Conservation (phyloP, 2,797 vertebrate species). For the Labeo calbasu region DNA sequence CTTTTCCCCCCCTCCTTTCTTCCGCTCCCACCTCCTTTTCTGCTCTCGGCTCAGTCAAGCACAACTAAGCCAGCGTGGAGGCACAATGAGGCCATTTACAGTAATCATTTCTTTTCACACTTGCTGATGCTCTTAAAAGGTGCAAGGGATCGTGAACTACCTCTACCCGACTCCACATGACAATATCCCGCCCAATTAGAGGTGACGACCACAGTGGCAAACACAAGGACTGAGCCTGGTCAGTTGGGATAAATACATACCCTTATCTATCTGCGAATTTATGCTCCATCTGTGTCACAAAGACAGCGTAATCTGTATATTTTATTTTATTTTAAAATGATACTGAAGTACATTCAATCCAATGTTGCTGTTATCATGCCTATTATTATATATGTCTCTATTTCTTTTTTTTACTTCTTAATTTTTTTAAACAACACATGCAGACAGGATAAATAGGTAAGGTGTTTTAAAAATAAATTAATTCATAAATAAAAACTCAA, state of each 20-base stretch:
- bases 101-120: conserved; percentile 87
- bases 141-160: conserved; percentile 79
- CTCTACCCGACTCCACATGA: conserved; percentile 34
- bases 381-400: neutral
- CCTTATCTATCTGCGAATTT: neutral
- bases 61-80: conserved; percentile 83
- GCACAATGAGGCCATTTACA: conserved; percentile 83
- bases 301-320: neutral
- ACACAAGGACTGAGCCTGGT: neutral
- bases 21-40: conserved; percentile 60
- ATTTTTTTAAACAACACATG: neutral
- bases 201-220: conserved; percentile 11
- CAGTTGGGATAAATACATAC: neutral
- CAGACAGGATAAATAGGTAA: neutral
- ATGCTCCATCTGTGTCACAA: neutral
- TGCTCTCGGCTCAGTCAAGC: conserved; percentile 80
- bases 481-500: neutral
- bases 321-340: neutral
- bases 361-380: neutral
- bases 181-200: conserved; percentile 42
- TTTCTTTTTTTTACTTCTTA: neutral
- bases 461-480: neutral
- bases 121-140: conserved; percentile 86
- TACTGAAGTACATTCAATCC: no score
- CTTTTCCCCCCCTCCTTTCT: conserved; percentile 63